Base-by-base conservation (phyloP, 2,888 invertebrate genomes). In the Protonemura montana region DNA sequence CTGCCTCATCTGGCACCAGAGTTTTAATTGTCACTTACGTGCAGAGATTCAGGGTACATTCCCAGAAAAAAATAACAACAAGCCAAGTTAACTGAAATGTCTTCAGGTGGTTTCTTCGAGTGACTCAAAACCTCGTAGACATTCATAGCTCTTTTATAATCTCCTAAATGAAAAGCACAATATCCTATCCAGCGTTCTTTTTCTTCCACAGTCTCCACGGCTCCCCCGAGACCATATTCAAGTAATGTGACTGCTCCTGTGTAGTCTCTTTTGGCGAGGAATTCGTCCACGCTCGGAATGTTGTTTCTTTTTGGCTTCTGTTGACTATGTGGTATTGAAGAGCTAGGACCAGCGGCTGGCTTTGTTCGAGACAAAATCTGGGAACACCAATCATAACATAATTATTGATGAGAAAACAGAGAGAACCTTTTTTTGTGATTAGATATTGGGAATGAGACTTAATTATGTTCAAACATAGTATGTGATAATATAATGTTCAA, bases 61-160 rank as follows among this genome's bases (percentile, higher is more conserved):
- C 98, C 98, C 89, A 99, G 93, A 94, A 94, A 98, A 91, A 99
- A 99, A 91, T 97, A 97, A 91, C 98, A 98, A 88, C 99, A 98
- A 0, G 98, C 98, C 16, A 98, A 92, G 91, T 98, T 98, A 41
- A 96, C 93, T 83, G 93, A 92, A 6, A 97, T 91, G 89, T 96
- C 95, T 59, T 91, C 88, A 90, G 95, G 93, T 25, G 93, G 90
- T 84, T 93, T 91, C 27, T 93, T 92, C 16, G 92, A 90, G 30
- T 89, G 88, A 3, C 89, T 89, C 89, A 95, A 89, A 86, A 91
- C 91, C 89, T 94, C 93, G 90, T 96, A 97, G 85, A 95, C 94
- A 88, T 95, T 94, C 89, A 97, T 92, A 0, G 98, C 95, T 89
- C 95, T 94, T 89, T 96, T 95, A 92, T 98, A 98, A 90, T 99